Evolutionary conservation across 2,888 invertebrate species (phyloP).

Genomic region (Scaptomyza flava): DNA sequence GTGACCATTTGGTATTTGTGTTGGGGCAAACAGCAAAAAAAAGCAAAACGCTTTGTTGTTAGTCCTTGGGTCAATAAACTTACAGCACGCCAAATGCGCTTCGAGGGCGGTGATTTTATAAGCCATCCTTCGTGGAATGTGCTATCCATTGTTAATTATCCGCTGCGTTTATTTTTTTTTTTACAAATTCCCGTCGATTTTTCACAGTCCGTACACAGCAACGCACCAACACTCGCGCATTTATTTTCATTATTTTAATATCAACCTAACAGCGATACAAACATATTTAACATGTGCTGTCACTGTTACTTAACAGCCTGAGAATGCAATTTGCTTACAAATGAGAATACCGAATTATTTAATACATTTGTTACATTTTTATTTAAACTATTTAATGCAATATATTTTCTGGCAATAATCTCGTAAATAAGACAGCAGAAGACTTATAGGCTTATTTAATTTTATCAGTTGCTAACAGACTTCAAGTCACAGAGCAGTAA

Average conservation of each 20-base stretch:
- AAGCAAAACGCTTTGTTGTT: constrained; percentile 26
- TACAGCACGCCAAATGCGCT: constrained; percentile 96
- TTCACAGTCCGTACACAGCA: constrained; percentile 40
- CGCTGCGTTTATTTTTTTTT: constrained; percentile 22
- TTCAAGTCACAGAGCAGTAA: neutral
- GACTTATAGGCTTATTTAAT: neutral
- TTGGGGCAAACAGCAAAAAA: constrained; percentile 25
- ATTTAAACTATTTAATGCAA: neutral
- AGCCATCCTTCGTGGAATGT: constrained; percentile 94
- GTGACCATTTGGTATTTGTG: constrained; percentile 47
- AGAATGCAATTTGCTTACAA: neutral
- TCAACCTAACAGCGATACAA: constrained; percentile 3
- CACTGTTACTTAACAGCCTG: constrained; percentile 15
- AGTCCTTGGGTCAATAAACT: constrained; percentile 84
- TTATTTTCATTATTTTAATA: constrained; percentile 17
- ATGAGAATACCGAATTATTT: neutral
- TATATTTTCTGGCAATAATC: too few relatives aligned
- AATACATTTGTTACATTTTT: neutral
- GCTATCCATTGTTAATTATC: constrained; percentile 60
- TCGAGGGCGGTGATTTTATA: constrained; percentile 97
- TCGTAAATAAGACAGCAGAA: neutral
- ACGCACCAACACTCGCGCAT: constrained; percentile 33
- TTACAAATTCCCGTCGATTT: constrained; percentile 28
- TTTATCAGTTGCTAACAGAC: neutral
- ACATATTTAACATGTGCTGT: constrained; percentile 6